phyloP scores from a whole-genome alignment of 1,140 invertebrate species.

The Drosophila elegans region DNA sequence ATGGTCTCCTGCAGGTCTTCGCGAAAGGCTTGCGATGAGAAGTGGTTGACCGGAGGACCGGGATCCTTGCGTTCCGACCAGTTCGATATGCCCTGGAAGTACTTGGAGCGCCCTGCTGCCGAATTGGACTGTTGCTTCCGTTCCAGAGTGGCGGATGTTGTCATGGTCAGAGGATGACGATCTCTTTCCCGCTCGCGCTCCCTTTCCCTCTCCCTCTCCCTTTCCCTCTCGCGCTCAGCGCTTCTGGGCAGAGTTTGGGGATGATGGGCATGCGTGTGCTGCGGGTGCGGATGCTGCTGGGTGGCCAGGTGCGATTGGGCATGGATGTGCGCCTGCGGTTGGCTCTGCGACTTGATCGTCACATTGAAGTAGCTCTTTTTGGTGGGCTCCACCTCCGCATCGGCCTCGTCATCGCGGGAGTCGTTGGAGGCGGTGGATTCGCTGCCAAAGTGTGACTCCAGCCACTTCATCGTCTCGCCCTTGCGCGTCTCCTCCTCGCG shows the following conservation, averaged over 20 bases:
- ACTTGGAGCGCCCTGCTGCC: constrained; percentile 81
- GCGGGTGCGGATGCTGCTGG: constrained; percentile 21
- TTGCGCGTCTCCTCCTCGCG: constrained; percentile 95
- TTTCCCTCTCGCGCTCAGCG: no score
- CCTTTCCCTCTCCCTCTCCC: constrained; percentile 38
- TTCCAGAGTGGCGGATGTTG: constrained; percentile 48
- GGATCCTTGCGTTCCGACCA: constrained; percentile 89
- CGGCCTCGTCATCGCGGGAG: constrained; percentile 86
- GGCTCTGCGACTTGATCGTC: constrained; percentile 89
- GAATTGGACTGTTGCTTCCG: constrained; percentile 42
- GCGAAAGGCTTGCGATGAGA: constrained; percentile 79
- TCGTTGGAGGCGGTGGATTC: constrained; percentile 92
- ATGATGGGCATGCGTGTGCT: constrained; percentile 32
- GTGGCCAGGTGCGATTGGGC: constrained; percentile 40
- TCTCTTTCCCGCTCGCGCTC: constrained; percentile 40
- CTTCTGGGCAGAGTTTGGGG: constrained; percentile 64
- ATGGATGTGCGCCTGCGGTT: constrained; percentile 59
- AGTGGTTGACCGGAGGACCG: constrained; percentile 61
- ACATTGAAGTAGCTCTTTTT: constrained; percentile 91
- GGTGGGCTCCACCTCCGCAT: constrained; percentile 87
- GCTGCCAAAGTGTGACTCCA: constrained; percentile 95
- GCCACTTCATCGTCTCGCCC: constrained; percentile 94
- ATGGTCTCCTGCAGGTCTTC: constrained; percentile 83
- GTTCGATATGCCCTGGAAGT: constrained; percentile 90
- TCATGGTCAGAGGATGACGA: constrained; percentile 17